phyloP scores from a whole-genome alignment of 2,797 vertebrate species.

The Danio choprae region DNA sequence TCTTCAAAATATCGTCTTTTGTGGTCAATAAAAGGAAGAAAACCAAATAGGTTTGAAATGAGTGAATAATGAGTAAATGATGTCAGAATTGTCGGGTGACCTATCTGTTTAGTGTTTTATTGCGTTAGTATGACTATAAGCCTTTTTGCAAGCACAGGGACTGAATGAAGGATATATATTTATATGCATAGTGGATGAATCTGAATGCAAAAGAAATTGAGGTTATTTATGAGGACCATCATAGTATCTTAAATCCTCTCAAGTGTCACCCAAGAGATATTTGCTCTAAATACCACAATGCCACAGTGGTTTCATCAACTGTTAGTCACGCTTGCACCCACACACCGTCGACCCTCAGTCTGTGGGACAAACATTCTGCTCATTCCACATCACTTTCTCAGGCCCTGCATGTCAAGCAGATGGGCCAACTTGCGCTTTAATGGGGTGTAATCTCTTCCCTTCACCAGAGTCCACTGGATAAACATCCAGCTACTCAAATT shows the following conservation, averaged over 20 bases:
- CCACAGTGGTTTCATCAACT: constrained; percentile 66
- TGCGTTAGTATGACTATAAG: too few relatives aligned
- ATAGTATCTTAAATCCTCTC: constrained; percentile 61
- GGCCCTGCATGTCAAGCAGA: constrained; percentile 81
- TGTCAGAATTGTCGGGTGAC: too few relatives aligned
- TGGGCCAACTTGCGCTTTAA: constrained; percentile 67
- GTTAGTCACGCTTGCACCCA: constrained; percentile 21
- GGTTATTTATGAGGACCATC: constrained; percentile 42
- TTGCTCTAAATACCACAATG: constrained; percentile 69
- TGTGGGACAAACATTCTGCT: constrained; percentile 65
- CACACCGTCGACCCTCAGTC: constrained; percentile 42
- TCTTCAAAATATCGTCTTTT: too few relatives aligned
- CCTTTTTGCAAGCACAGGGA: too few relatives aligned
- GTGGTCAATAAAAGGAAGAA: neutral
- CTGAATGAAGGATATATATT: too few relatives aligned
- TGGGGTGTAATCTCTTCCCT: constrained; percentile 34
- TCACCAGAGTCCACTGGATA: constrained; percentile 28
- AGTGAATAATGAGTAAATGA: too few relatives aligned
- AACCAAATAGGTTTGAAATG: neutral
- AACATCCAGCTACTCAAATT: constrained; percentile 43
- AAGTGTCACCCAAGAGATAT: constrained; percentile 72
- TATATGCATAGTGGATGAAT: neutral
- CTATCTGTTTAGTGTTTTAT: too few relatives aligned
- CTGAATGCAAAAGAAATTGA: neutral
- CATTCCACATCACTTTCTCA: constrained; percentile 87